Evolutionary conservation across 2,888 invertebrate genomes (phyloP), one percentile per base, ranked within the genome.

Genomic region (Ophion costatus): DNA sequence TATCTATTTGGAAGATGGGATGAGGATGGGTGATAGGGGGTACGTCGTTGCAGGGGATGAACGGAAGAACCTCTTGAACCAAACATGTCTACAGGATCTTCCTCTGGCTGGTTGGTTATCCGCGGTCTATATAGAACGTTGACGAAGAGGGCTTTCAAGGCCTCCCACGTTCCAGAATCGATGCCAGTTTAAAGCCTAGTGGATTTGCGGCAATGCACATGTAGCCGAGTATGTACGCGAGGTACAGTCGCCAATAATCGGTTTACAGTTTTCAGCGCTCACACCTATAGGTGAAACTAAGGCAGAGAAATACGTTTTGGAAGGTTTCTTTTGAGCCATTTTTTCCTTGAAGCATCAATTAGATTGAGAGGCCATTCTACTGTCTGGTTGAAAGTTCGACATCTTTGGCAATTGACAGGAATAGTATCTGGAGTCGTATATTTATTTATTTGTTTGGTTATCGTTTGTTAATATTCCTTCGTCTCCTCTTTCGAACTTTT

Each of bases 41-140:
- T 66, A 70, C 61, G 76, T 82, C 75, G 79, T 80, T 85, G 61
- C 76, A 67, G 67, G 67, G 79, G 82, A 82, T 77, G 79, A 79
- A 82, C 85, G 82, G 77, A 80, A 74, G 82, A 85, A 82, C 80
- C 82, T 80, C 82, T 85, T 82, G 67, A 82, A 82, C 82, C 76
- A 73, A 82, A 85, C 67, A 74, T 74, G 67, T 80, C 80, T 74
- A 67, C 64, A 67, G 59, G 57, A 80, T 80, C 80, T 67, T 80
- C 45, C 45, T 67, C 66, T 73, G 22, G 38, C 57, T 57, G 56
- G 64, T 17, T 77, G 80, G 67, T 80, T 76, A 75, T 79, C 59
- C 51, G 61, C 9, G 59, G 22, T 45, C 61, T 42, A 45, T 79
- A 69, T 78, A 45, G 70, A 29, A 71, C 38, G 38, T 24, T 45